phyloP scores from a whole-genome alignment of 2,797 vertebrate species.

The Lemur catta region DNA sequence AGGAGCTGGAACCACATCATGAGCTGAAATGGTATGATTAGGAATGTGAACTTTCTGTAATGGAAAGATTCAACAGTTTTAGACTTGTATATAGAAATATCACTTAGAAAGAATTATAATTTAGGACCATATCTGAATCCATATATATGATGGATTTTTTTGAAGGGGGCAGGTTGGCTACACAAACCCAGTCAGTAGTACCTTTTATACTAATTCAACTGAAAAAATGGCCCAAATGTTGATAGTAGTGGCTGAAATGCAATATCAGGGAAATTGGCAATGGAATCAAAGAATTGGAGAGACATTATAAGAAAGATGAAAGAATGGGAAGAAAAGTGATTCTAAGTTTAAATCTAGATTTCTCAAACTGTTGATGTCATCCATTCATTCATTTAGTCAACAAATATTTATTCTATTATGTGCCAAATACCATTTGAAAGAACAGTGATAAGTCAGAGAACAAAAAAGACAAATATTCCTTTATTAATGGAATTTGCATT shows the following conservation, averaged over 20 bases:
- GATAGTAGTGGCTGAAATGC: background rate
- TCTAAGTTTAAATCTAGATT: background rate
- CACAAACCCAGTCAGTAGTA: background rate
- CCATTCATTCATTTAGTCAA: background rate
- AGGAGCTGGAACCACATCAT: background rate
- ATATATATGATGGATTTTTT: background rate
- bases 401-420: background rate
- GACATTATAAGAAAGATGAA: background rate
- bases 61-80: background rate
- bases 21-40: background rate
- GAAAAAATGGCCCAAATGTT: background rate
- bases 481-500: background rate
- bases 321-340: background rate
- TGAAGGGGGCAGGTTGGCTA: background rate
- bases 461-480: background rate
- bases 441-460: background rate
- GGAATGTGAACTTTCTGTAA: background rate
- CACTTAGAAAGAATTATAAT: background rate
- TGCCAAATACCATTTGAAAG: background rate
- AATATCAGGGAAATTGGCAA: background rate
- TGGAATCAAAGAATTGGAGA: background rate
- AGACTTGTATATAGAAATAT: background rate
- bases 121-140: background rate
- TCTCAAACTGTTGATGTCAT: background rate
- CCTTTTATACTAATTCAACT: background rate